A percentile compares a stretch with the other conserved stretches of the same genome.
Evolutionary conservation across 2,888 invertebrate species (phyloP).

Genomic region (Deroplatys truncata): DNA sequence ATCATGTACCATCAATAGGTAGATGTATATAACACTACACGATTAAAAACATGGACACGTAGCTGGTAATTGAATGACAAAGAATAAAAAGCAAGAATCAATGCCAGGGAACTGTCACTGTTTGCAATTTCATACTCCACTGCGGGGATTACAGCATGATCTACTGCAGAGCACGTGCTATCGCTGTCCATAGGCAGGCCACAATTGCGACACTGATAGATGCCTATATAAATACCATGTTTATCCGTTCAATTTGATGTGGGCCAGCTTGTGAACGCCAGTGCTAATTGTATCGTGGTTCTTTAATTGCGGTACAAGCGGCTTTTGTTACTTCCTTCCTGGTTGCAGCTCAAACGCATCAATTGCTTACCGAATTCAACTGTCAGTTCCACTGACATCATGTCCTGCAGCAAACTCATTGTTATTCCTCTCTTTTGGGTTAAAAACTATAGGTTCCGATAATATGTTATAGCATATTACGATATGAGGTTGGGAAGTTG

Average conservation of each 20-base stretch:
- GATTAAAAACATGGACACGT: too few species aligned
- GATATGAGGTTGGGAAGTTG: too few species aligned
- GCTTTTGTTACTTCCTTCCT: background rate
- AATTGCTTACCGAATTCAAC: background rate
- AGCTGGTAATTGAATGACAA: too few species aligned
- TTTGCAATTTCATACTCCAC: background rate
- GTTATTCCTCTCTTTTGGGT: too few species aligned
- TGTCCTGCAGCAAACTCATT: background rate
- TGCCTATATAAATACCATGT: background rate
- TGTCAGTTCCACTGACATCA: background rate
- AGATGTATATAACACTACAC: too few species aligned
- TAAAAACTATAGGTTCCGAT: too few species aligned
- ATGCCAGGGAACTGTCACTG: background rate
- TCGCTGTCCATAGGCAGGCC: background rate
- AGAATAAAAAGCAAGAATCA: background rate
- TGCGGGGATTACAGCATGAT: background rate
- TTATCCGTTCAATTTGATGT: background rate
- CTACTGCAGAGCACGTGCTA: background rate
- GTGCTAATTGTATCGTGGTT: slow-evolving; percentile 6
- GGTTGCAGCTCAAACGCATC: background rate
- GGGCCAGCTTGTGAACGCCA: background rate
- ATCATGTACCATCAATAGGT: too few species aligned
- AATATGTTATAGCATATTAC: too few species aligned
- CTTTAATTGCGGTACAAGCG: background rate
- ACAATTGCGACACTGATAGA: background rate